Evolutionary conservation across 2,888 invertebrate species (phyloP).

Genomic region (Oligia latruncula): DNA sequence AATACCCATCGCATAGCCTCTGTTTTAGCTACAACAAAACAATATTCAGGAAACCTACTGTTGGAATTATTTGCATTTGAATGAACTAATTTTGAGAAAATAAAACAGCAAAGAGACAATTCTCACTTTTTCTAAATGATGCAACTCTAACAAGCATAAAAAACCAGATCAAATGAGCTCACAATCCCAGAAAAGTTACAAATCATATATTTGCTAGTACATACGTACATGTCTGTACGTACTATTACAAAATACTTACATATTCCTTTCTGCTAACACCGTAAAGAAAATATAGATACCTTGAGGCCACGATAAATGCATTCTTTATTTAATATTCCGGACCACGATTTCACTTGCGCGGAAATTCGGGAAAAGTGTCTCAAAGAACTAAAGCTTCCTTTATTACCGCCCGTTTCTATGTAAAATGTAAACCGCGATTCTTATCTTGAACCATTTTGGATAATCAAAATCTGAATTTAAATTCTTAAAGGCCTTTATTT

Average conservation of each 20-base stretch:
- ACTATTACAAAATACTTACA: background rate
- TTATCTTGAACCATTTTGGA: background rate
- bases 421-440: conserved; percentile 5
- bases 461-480: background rate
- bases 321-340: conserved; percentile 20
- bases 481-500: background rate
- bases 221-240: background rate
- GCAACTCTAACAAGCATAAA: no score
- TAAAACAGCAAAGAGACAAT: no score
- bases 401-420: conserved; percentile 25
- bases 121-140: no score
- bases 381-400: conserved; percentile 35
- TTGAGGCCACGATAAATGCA: conserved; percentile 10
- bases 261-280: background rate
- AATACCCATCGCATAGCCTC: no score
- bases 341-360: conserved; percentile 8
- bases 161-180: no score
- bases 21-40: no score
- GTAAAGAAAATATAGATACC: background rate
- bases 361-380: conserved; percentile 49
- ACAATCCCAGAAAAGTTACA: no score
- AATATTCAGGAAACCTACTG: no score
- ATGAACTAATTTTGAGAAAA: no score
- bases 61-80: no score
- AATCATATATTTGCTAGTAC: no score